These are phyloP conservation scores for Xyrauchen texanus DNA, from an alignment of 2,113 vertebrate species.

Conservation along the genomic window DNA sequence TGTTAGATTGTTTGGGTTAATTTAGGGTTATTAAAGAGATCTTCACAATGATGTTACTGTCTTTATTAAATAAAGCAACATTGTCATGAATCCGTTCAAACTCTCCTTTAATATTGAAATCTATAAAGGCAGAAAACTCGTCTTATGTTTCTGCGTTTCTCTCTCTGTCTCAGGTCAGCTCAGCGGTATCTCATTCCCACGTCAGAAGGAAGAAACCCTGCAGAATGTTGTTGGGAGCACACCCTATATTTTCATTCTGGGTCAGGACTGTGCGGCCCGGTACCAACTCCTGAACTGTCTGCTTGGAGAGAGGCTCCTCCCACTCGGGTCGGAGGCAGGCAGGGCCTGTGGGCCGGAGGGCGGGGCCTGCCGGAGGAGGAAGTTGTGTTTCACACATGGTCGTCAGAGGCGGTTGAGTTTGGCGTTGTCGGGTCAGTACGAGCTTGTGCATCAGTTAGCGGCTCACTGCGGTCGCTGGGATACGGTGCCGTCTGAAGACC, in stretches of 20 bases:
- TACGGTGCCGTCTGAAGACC: slow-evolving; percentile 89
- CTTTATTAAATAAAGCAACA: no score
- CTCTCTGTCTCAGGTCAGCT: slow-evolving; percentile 76
- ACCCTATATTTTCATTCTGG: slow-evolving; percentile 88
- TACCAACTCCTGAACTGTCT: slow-evolving; percentile 88
- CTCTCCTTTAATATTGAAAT: no score
- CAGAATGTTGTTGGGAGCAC: slow-evolving; percentile 80
- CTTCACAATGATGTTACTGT: no score
- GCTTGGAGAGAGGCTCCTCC: slow-evolving; percentile 86
- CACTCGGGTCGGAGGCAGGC: slow-evolving; percentile 68
- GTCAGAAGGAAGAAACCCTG: slow-evolving; percentile 89
- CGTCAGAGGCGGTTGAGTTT: slow-evolving; percentile 83
- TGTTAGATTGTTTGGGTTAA: no score
- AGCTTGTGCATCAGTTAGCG: slow-evolving; percentile 88
- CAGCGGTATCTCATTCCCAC: slow-evolving; percentile 85
- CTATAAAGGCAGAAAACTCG: no score
- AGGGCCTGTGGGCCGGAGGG: slow-evolving; percentile 67
- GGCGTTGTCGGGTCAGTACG: slow-evolving; percentile 90
- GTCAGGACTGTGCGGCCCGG: slow-evolving; percentile 88
- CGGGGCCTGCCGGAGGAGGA: slow-evolving; percentile 82
- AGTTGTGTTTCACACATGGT: slow-evolving; percentile 88
- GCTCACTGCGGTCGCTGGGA: slow-evolving; percentile 92
- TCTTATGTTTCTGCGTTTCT: not conserved
- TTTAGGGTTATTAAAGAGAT: no score
- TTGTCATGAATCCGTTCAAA: no score